Evolutionary conservation across 2,888 invertebrate genomes (phyloP).

Genomic region (Epistrophella euchroma): DNA sequence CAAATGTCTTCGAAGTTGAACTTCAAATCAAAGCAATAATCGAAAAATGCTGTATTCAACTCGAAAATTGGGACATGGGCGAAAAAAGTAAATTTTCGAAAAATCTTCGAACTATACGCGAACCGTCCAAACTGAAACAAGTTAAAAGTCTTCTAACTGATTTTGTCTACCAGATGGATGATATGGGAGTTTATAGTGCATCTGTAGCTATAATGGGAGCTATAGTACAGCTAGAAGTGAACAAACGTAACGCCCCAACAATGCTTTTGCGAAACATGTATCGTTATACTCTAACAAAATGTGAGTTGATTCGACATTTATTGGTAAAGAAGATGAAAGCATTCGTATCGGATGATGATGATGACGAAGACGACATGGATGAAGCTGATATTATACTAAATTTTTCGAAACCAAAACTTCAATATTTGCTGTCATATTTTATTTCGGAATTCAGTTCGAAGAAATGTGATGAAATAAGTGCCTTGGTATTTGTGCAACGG

Average conservation of each 20-base stretch:
- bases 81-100: constrained; percentile 78
- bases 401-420: constrained; percentile 88
- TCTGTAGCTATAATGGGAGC: constrained; percentile 86
- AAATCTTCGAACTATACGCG: constrained; percentile 71
- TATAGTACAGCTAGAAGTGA: constrained; percentile 87
- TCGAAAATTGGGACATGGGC: constrained; percentile 78
- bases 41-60: constrained; percentile 6
- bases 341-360: constrained; percentile 79
- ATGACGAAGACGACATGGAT: constrained; percentile 72
- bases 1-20: neutral
- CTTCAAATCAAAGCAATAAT: constrained; percentile 41
- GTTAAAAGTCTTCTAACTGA: constrained; percentile 84
- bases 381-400: constrained; percentile 83
- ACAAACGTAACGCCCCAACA: constrained; percentile 85
- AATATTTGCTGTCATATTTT: constrained; percentile 86
- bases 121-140: constrained; percentile 83
- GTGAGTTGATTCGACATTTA: constrained; percentile 84
- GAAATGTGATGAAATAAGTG: constrained; percentile 80
- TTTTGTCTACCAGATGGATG: constrained; percentile 84
- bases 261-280: constrained; percentile 80
- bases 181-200: constrained; percentile 86
- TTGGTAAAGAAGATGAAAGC: constrained; percentile 84
- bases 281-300: constrained; percentile 78
- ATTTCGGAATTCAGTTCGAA: constrained; percentile 85
- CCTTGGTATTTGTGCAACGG: constrained; percentile 82